Evolutionary conservation across 2,797 vertebrate species (phyloP), one percentile per base, ranked within the genome.

Genomic region (Nyctibius grandis): DNA sequence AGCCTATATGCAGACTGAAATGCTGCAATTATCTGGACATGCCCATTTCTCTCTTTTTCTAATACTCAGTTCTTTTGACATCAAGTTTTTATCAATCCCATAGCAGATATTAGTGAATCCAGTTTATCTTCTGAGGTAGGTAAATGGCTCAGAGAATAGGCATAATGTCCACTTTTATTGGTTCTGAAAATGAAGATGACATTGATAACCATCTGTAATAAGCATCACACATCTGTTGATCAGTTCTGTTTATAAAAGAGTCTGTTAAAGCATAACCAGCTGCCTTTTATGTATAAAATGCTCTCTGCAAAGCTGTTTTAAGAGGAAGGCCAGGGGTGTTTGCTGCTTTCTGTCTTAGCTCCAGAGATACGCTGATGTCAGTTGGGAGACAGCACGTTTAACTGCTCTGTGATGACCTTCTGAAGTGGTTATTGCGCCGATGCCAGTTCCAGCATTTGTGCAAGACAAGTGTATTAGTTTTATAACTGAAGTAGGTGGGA

Each of bases 21-120:
- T 91, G 70, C 91, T 95, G 89, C 93, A 86, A 73, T 92, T 95
- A 91, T 80, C 86, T 93, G 95, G 88, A 86, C 88, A 26, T 70
- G 65, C 26, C 69, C 18, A 2, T 91, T 95, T 91, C 82, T 95
- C 18, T 64, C 59, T 88, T 57, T 93, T 76, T 76, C 67, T 90
- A 91, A 91, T 94, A 47, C 67, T 85, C 50, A 54, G 1, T 93
- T 94, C 60, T 95, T 96, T 87, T 89, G 50, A 64, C 77, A 91
- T 83, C 50, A 81, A 73, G 64, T 83, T 90, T 91, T 92, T 88
- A 69, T 72, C 79, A 93, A 26, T 89, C 70, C 85, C 67, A 16
- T 59, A 75, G 88, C 94, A 93, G 91, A 64, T 79, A 81, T 53
- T 93, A 92, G 84, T 33, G 69, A 83, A 74, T 93, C 53, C 86